Evolutionary conservation across 2,888 invertebrate species (phyloP).

Genomic region (Smittia sp.): DNA sequence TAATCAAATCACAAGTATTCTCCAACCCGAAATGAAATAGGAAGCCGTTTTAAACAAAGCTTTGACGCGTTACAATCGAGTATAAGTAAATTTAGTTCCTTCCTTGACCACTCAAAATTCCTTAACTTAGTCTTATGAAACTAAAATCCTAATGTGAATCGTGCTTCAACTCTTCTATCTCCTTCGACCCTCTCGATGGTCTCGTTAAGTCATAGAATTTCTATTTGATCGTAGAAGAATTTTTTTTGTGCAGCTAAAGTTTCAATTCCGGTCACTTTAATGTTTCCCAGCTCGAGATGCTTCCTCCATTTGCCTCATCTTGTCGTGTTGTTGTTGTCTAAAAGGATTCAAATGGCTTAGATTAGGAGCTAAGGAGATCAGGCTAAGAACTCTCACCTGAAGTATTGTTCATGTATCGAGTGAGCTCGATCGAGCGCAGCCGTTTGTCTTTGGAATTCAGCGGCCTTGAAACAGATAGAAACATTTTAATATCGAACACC

Average conservation of each 20-base stretch:
- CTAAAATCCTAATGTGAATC: conserved; percentile 31
- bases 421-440: conserved; percentile 46
- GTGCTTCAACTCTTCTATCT: conserved; percentile 10
- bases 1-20: not conserved
- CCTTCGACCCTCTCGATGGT: too few species aligned
- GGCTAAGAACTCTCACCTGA: too few species aligned
- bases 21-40: not conserved
- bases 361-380: too few species aligned
- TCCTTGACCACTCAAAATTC: not conserved
- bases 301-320: conserved; percentile 74
- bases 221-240: not conserved
- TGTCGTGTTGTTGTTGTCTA: conserved; percentile 71
- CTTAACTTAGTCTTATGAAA: conserved; percentile 32
- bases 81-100: conserved; percentile 1
- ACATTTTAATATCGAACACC: too few species aligned
- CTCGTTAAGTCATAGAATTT: too few species aligned
- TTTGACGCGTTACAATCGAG: conserved; percentile 23
- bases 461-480: conserved; percentile 55
- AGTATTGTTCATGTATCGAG: conserved; percentile 53
- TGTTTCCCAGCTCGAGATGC: conserved; percentile 64
- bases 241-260: not conserved
- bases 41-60: not conserved
- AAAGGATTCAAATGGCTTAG: conserved; percentile 54
- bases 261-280: conserved; percentile 36
- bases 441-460: conserved; percentile 54